Conservation (phyloP, 1,140 invertebrate species). For the Parasteatoda tepidariorum region DNA sequence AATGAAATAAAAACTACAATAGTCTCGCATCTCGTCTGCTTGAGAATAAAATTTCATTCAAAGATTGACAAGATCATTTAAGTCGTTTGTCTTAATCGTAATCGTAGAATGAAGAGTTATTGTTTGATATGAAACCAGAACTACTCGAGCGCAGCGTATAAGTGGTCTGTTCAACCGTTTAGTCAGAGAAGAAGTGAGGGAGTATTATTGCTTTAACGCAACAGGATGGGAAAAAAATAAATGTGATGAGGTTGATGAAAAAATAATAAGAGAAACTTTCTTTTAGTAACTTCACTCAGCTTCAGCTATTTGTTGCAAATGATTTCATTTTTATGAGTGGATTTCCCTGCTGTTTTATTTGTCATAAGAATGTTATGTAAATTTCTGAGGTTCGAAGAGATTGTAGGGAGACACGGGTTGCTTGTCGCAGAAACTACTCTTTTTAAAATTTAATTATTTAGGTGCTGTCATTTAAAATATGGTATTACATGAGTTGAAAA, state of each 20-base stretch:
- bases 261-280: neutral
- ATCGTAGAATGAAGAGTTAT: neutral
- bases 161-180: constrained; percentile 9
- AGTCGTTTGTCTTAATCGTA: neutral
- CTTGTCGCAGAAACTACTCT: too few relatives aligned
- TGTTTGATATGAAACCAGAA: constrained; percentile 9
- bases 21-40: neutral
- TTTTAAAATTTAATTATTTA: too few relatives aligned
- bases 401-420: too few relatives aligned
- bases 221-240: constrained; percentile 12
- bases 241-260: neutral
- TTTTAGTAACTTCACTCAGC: neutral
- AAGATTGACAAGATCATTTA: constrained; percentile 4
- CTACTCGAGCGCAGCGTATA: constrained; percentile 2
- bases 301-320: neutral
- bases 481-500: too few relatives aligned
- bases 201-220: constrained; percentile 21
- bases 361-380: too few relatives aligned
- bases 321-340: neutral
- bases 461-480: too few relatives aligned
- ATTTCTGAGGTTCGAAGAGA: too few relatives aligned
- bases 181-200: constrained; percentile 31
- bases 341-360: constrained; percentile 4
- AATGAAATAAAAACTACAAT: neutral
- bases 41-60: neutral